Base-by-base conservation (phyloP, 2,888 invertebrate genomes). In the Pocota personata region DNA sequence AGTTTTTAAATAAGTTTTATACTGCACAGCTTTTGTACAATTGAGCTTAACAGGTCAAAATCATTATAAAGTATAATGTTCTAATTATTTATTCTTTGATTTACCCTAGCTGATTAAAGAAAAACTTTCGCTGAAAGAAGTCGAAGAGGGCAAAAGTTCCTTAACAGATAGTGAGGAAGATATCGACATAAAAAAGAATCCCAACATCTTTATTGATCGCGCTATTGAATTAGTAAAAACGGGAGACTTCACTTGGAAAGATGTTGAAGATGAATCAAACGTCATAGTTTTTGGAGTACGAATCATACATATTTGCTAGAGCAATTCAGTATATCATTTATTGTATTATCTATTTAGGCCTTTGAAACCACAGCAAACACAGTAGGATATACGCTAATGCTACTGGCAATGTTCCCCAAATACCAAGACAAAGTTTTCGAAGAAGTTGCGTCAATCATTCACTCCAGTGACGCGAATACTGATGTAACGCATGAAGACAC, bases 341-440 rank as follows among this genome's bases (percentile, higher is more conserved):
- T 55, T 27, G 0, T 46, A 6, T 10, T n/a, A 37, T 37, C 27
- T n/a, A 21, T 7, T 35, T 48, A 89, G 90, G 92, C 92, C 0
- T 92, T 91, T 60, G 92, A 92, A 87, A 92, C 92, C 0, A 90
- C 92, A 2, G 89, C 92, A 0, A 91, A 90, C 12, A 87, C 87
- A 7, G 48, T 87, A 19, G 82, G 82, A 0, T 82, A 87, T 14
- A 82, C 82, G 0, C 30, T 87, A n/a, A 87, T 87, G 87, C 16
- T 87, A 1, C 66, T 87, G 0, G 19, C 87, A 35, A 87, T 87
- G 87, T 87, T 87, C 24, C 82, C 82, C 4, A 87, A 78, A 64
- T 87, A 78, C 30, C 87, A 87, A 32, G 88, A 91, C 27, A 90
- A 89, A 75, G 89, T 88, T 0, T 91, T 88, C 37, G 91, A 91